phyloP scores from a whole-genome alignment of 2,113 vertebrate genomes.

The Carassius auratus region DNA sequence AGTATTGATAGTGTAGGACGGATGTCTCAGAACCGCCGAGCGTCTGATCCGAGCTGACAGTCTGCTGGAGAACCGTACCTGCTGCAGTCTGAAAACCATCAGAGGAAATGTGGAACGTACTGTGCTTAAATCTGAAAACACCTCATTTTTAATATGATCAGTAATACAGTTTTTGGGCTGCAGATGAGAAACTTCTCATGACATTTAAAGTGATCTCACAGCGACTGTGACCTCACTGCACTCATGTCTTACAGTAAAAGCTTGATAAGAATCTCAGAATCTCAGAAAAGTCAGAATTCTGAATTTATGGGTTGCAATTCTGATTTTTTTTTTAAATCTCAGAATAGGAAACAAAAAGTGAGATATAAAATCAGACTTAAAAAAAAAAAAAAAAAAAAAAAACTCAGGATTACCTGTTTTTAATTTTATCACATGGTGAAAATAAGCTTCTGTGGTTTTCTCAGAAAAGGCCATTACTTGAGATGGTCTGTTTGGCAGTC shows the following conservation, averaged over 20 bases:
- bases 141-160: slow-evolving; percentile 59
- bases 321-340: background rate
- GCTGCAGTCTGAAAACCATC: slow-evolving; percentile 4
- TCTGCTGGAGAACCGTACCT: slow-evolving; percentile 29
- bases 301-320: too few species aligned
- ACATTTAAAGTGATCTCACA: slow-evolving; percentile 56
- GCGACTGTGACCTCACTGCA: background rate
- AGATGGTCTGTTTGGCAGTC: slow-evolving; percentile 6
- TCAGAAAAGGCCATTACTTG: background rate
- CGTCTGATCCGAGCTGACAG: slow-evolving; percentile 79
- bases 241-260: too few species aligned
- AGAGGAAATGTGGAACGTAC: background rate
- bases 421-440: background rate
- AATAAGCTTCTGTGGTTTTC: background rate
- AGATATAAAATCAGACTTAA: background rate
- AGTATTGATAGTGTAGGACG: slow-evolving; percentile 80
- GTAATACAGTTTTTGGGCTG: slow-evolving; percentile 37
- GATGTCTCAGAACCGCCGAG: slow-evolving; percentile 73
- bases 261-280: background rate
- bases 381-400: background rate
- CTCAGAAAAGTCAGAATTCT: too few species aligned
- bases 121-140: slow-evolving; percentile 7
- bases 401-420: background rate
- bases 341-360: slow-evolving; percentile 14
- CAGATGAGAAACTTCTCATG: slow-evolving; percentile 62